Conservation (phyloP, 1,140 invertebrate genomes). For the Papilio glaucus region DNA sequence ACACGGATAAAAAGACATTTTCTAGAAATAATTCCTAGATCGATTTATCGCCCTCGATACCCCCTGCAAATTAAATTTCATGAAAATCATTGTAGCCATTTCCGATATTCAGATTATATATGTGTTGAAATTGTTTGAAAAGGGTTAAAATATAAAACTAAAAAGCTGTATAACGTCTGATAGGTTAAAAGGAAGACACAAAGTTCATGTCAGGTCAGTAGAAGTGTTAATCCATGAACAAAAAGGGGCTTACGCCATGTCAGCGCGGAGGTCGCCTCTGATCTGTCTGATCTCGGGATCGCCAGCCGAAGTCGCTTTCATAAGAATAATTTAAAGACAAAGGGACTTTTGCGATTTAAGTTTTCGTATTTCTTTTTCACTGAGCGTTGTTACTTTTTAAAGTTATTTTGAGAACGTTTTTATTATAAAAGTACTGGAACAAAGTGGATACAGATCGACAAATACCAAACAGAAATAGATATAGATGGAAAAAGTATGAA, state of each 20-base stretch:
- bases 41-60: too few species aligned
- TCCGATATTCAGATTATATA: too few species aligned
- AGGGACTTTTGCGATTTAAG: background rate
- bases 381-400: conserved; percentile 6
- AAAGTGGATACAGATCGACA: background rate
- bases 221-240: conserved; percentile 47
- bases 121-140: background rate
- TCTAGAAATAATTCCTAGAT: too few species aligned
- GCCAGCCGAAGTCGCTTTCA: conserved; percentile 48
- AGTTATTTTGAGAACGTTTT: conserved; percentile 6
- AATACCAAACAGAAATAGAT: background rate
- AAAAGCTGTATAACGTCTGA: background rate
- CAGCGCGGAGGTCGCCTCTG: conserved; percentile 39
- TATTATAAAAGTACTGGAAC: background rate
- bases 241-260: conserved; percentile 52
- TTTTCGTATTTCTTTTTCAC: conserved; percentile 14
- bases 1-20: too few species aligned
- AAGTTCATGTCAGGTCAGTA: conserved; percentile 18
- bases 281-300: conserved; percentile 41
- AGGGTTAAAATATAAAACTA: conserved; percentile 20
- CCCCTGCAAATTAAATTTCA: too few species aligned
- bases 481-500: too few species aligned
- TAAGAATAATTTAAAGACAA: conserved; percentile 47
- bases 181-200: conserved; percentile 23
- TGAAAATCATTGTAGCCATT: too few species aligned